phyloP scores from a whole-genome alignment of 2,113 vertebrate genomes.

The Tenebrosternarchus preto region DNA sequence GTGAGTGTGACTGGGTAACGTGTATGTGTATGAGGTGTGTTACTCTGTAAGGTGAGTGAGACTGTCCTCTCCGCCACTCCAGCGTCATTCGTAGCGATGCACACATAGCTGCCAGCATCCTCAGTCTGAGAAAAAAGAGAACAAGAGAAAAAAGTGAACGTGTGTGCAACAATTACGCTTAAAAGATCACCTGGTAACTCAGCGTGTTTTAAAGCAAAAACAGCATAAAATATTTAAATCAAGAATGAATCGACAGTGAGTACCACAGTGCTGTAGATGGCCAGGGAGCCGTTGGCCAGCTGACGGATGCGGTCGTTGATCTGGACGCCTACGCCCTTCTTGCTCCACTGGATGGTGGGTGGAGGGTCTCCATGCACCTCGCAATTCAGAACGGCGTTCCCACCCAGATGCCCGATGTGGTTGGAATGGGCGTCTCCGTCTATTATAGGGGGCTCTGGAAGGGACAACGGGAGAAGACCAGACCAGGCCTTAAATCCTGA shows the following conservation, averaged over 20 bases:
- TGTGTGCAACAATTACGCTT: neutral
- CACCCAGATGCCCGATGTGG: conserved; percentile 86
- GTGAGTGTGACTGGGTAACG: neutral
- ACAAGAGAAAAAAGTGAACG: neutral
- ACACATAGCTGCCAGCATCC: conserved; percentile 93
- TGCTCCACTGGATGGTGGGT: conserved; percentile 92
- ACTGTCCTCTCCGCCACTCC: conserved; percentile 87
- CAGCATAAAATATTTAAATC: neutral
- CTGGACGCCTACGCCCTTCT: conserved; percentile 80
- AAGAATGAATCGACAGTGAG: conserved; percentile 47
- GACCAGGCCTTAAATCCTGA: neutral
- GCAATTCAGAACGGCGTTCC: conserved; percentile 89
- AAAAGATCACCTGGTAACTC: neutral
- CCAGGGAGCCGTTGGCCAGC: conserved; percentile 90
- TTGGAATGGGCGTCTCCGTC: conserved; percentile 85
- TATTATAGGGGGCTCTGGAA: conserved; percentile 91
- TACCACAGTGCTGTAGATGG: conserved; percentile 93
- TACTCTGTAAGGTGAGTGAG: conserved; percentile 88
- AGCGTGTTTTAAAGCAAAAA: neutral
- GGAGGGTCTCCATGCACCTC: conserved; percentile 91
- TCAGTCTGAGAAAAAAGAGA: conserved; percentile 76
- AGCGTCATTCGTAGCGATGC: conserved; percentile 90
- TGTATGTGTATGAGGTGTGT: conserved; percentile 52
- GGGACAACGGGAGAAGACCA: neutral
- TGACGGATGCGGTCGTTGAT: conserved; percentile 84